Percentiles rank a stretch among this genome's conserved stretches.
These are phyloP conservation scores for Clarias platycephalus DNA, from an alignment of 2,797 vertebrate species.

Conservation along the genomic window DNA sequence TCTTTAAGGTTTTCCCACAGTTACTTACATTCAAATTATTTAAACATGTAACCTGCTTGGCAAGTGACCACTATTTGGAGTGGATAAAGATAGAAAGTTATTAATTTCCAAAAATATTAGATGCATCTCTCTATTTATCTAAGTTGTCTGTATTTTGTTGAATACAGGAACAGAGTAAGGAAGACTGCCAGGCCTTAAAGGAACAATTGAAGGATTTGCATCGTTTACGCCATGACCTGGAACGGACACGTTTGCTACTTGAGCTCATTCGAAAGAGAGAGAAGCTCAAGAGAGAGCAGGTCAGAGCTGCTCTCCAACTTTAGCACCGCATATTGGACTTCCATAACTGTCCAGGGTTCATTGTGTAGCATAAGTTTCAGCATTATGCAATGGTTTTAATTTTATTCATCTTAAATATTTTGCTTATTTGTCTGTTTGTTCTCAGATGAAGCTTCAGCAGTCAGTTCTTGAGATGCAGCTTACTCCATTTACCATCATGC, in stretches of 20 bases:
- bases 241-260: constrained; percentile 89
- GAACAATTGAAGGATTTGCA: constrained; percentile 98
- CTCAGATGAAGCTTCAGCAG: constrained; percentile 92
- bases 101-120: neutral
- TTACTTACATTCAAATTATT: neutral
- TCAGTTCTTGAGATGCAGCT: constrained; percentile 88
- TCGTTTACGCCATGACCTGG: constrained; percentile 92
- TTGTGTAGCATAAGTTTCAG: neutral
- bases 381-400: neutral
- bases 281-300: constrained; percentile 97
- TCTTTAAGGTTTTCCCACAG: no score
- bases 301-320: neutral
- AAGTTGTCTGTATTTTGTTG: constrained; percentile 10
- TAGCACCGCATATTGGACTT: neutral
- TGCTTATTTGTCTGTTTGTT: neutral
- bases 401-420: neutral
- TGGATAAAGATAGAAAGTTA: neutral
- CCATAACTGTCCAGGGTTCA: neutral
- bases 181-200: constrained; percentile 85
- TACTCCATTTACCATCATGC: constrained; percentile 87
- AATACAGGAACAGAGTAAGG: constrained; percentile 79
- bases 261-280: constrained; percentile 96
- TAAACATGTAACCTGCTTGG: neutral
- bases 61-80: neutral
- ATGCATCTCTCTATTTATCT: no score